Conservation (phyloP, 2,888 invertebrate genomes). For the Chromoteleia sp. region DNA sequence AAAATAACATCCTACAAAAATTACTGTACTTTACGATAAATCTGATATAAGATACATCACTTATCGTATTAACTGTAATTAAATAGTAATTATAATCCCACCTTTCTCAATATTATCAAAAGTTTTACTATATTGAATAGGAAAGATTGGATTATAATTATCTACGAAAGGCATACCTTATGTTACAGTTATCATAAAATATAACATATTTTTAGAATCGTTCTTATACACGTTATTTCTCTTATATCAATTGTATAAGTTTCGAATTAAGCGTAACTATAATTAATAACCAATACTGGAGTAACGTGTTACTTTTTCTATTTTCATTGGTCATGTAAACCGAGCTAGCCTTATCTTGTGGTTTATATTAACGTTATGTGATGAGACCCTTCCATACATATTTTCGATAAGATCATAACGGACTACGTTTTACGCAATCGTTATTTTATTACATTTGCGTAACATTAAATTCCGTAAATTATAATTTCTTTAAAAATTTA, state of each 20-base stretch:
- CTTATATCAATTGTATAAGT: not conserved
- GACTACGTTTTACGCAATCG: slow-evolving; percentile 17
- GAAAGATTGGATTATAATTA: too few species aligned
- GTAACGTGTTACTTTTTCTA: slow-evolving; percentile 18
- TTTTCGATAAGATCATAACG: slow-evolving; percentile 36
- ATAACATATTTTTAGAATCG: too few species aligned
- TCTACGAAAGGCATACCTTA: too few species aligned
- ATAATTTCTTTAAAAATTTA: slow-evolving; percentile 10
- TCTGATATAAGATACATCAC: too few species aligned
- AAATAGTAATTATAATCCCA: too few species aligned
- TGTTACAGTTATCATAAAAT: too few species aligned
- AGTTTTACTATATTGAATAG: too few species aligned
- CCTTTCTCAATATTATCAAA: too few species aligned
- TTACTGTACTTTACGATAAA: too few species aligned
- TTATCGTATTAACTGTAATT: too few species aligned
- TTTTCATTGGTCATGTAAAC: slow-evolving; percentile 11
- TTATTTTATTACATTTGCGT: slow-evolving; percentile 31
- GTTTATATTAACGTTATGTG: slow-evolving; percentile 31
- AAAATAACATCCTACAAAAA: too few species aligned
- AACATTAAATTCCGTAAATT: slow-evolving; percentile 18
- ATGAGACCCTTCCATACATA: slow-evolving; percentile 25
- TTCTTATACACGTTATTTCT: too few species aligned
- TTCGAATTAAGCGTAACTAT: not conserved
- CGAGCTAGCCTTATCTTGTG: slow-evolving; percentile 21
- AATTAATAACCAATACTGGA: slow-evolving; percentile 7